Evolutionary conservation across 2,888 invertebrate species (phyloP), one percentile per base, ranked within the genome.

Genomic region (Cheilosia urbana): DNA sequence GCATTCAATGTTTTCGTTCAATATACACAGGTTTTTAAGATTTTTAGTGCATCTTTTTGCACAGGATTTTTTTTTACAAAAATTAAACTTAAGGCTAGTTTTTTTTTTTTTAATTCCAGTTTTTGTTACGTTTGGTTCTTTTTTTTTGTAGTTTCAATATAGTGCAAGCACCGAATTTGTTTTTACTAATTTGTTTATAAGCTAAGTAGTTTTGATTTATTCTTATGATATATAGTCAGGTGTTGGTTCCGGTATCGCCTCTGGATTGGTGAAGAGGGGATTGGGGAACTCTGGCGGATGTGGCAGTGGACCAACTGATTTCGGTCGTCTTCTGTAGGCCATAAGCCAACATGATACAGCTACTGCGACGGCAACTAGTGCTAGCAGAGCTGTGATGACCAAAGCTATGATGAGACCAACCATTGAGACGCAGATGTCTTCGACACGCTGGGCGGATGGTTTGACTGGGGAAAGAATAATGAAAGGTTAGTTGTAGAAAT

Each of bases 201-300:
- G 60, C 53, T 77, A 83, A 66, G 85, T 87, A 72, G 69, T 82
- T 79, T 87, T 83, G n/a, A 17, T 55, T 71, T 27, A 24, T 58
- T 71, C 87, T 89, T 91, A 94, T 91, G 94, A 94, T 92, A 94
- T 94, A 93, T 96, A 96, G 93, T 96, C 96, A 85, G 96, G 96
- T 89, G 96, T 95, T 88, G 96, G 96, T 93, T 96, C 96, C 87
- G 96, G 95, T 91, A 96, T 94, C 82, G 96, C 95, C 92, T 96
- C 96, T 76, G 95, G 95, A 88, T 96, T 96, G 87, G 96, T 95
- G 93, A 98, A 98, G 91, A 98, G 94, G 89, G 98, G 98, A 93
- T 98, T 98, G 80, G 98, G 98, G 93, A 98, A 98, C 93, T 98
- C 98, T 87, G 98, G 97, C 88, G 98, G 98, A 94, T 98, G 98